Percentiles rank a stretch among this genome's conserved stretches.
These are phyloP conservation scores for Dryobotodes eremita DNA, from an alignment of 2,888 invertebrate species.

Conservation along the genomic window DNA sequence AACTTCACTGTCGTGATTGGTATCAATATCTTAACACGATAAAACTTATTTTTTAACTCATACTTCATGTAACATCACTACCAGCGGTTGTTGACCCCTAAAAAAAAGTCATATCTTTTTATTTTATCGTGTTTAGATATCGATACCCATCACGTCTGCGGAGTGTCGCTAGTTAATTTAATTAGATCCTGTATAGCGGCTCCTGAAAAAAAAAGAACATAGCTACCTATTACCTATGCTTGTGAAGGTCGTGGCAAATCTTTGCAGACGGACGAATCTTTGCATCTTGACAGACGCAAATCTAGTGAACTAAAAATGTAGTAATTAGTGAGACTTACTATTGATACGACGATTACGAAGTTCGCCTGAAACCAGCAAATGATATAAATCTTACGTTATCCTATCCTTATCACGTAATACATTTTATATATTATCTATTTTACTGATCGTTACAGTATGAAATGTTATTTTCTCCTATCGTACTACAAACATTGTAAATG, in stretches of 20 bases:
- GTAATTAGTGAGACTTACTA: background rate
- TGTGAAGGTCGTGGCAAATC: slow-evolving; percentile 38
- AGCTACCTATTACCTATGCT: background rate
- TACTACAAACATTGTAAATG: slow-evolving; percentile 14
- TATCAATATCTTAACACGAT: too few relatives aligned
- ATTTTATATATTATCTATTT: slow-evolving; percentile 46
- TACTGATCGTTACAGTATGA: slow-evolving; percentile 48
- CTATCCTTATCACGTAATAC: slow-evolving; percentile 59
- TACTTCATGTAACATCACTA: too few relatives aligned
- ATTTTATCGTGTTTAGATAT: too few relatives aligned
- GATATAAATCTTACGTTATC: slow-evolving; percentile 62
- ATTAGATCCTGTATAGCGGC: too few relatives aligned
- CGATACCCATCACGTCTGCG: too few relatives aligned
- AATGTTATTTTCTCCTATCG: slow-evolving; percentile 30
- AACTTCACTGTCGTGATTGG: too few relatives aligned
- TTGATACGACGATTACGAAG: slow-evolving; percentile 34
- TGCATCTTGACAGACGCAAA: slow-evolving; percentile 4
- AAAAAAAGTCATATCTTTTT: too few relatives aligned
- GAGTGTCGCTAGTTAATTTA: too few relatives aligned
- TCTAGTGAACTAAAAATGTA: background rate
- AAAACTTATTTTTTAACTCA: too few relatives aligned
- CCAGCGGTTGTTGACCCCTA: too few relatives aligned
- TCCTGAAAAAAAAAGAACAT: slow-evolving; percentile 14
- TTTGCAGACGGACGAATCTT: too few relatives aligned
- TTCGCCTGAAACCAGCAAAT: slow-evolving; percentile 44